Conservation (phyloP, 2,888 invertebrate genomes). For the Chrysolina haemoptera region DNA sequence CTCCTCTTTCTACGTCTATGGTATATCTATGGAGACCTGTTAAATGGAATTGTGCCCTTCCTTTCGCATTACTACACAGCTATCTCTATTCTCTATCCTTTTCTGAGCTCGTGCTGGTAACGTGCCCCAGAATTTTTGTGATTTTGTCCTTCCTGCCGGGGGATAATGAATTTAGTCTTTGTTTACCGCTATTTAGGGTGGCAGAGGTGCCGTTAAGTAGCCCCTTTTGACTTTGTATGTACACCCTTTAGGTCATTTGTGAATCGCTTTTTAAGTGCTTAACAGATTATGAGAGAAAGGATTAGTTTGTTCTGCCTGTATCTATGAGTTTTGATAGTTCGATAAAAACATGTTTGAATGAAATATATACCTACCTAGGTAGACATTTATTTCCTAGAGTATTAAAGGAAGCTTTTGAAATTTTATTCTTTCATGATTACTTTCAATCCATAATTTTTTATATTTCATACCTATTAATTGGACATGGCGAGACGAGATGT, state of each 20-base stretch:
- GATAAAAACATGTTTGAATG: not conserved
- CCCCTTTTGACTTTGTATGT: slow-evolving; percentile 34
- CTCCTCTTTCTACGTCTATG: slow-evolving; percentile 38
- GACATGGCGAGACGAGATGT: no score
- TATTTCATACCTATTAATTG: no score
- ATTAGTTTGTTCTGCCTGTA: not conserved
- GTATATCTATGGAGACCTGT: slow-evolving; percentile 47
- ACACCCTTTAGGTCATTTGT: slow-evolving; percentile 31
- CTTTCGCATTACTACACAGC: slow-evolving; percentile 40
- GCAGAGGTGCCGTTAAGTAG: slow-evolving; percentile 38
- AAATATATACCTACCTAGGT: not conserved
- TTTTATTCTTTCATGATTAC: no score
- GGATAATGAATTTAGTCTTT: slow-evolving; percentile 42
- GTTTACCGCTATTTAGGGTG: slow-evolving; percentile 42
- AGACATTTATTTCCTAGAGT: no score
- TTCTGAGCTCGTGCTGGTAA: slow-evolving; percentile 61
- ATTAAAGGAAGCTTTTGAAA: no score
- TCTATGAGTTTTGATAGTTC: not conserved
- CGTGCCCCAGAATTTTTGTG: slow-evolving; percentile 57
- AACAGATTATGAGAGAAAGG: not conserved
- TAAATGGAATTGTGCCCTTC: slow-evolving; percentile 48
- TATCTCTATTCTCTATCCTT: slow-evolving; percentile 44
- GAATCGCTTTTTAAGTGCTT: not conserved
- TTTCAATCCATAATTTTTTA: no score
- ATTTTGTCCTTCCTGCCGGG: slow-evolving; percentile 42